Evolutionary conservation across 2,888 invertebrate genomes (phyloP).

Genomic region (Dasypogon diadema): DNA sequence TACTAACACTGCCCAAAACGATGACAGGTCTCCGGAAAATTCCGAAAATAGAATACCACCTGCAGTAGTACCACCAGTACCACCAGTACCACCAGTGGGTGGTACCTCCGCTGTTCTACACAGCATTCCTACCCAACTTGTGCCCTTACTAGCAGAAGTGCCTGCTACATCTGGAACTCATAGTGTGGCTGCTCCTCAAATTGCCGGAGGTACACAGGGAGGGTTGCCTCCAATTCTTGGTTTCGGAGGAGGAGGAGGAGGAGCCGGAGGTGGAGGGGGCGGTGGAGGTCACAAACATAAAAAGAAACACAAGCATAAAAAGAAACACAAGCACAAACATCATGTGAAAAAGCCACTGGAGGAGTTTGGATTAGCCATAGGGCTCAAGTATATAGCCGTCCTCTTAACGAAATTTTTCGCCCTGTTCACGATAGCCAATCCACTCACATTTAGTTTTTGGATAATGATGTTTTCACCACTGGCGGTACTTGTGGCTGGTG

Average conservation of each 20-base stretch:
- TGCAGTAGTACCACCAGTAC: neutral
- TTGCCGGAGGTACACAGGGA: neutral
- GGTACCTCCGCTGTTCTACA: conserved; percentile 10
- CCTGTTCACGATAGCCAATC: conserved; percentile 72
- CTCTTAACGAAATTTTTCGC: conserved; percentile 58
- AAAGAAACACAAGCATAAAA: neutral
- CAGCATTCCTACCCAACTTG: neutral
- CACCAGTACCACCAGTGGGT: neutral
- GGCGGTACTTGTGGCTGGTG: conserved; percentile 73
- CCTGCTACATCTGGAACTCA: neutral
- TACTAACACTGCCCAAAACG: neutral
- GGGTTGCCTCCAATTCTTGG: neutral
- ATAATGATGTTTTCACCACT: conserved; percentile 75
- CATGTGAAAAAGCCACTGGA: conserved; percentile 10
- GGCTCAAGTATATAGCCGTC: conserved; percentile 26
- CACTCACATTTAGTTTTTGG: conserved; percentile 73
- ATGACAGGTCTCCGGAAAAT: no score
- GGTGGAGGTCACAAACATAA: neutral
- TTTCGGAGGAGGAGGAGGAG: conserved; percentile 4
- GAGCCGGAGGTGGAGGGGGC: neutral
- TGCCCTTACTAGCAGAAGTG: conserved; percentile 6
- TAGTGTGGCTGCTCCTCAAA: neutral
- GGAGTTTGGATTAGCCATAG: neutral
- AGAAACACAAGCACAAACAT: conserved; percentile 26
- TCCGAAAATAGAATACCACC: neutral